Percentiles rank a stretch among this genome's conserved stretches.
Evolutionary conservation across 2,797 vertebrate genomes (phyloP).

Genomic region (Aplochiton taeniatus): DNA sequence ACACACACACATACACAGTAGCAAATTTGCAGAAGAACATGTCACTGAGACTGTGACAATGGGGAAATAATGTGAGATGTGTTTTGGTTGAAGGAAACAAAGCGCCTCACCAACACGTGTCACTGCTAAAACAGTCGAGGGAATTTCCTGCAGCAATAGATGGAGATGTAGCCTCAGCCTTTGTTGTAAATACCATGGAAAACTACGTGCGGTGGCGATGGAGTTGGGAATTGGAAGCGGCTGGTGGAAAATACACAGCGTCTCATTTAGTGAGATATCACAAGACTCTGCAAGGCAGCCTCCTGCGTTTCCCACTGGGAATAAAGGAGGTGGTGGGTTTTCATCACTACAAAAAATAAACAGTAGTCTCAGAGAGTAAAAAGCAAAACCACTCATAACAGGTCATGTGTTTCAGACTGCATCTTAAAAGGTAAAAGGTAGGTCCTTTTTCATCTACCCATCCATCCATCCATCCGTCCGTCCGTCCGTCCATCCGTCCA

Average conservation of each 20-base stretch:
- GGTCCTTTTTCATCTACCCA: no score
- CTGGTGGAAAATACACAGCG: background rate
- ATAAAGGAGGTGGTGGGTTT: no score
- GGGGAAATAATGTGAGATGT: slow-evolving; percentile 19
- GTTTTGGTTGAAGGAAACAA: slow-evolving; percentile 37
- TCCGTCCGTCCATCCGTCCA: no score
- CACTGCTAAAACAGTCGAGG: slow-evolving; percentile 33
- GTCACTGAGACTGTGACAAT: slow-evolving; percentile 15
- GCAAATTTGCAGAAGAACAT: no score
- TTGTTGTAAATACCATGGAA: slow-evolving; percentile 26
- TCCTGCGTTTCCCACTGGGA: no score
- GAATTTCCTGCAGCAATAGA: slow-evolving; percentile 34
- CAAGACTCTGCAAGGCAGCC: background rate
- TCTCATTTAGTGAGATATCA: background rate
- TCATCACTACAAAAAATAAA: no score
- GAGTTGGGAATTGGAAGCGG: slow-evolving; percentile 8
- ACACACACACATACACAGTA: slow-evolving; percentile 1
- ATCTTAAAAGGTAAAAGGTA: no score
- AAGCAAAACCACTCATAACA: no score
- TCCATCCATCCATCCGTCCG: no score
- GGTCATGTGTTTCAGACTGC: no score
- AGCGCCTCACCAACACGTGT: slow-evolving; percentile 7
- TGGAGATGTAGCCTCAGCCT: slow-evolving; percentile 20
- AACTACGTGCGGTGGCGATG: slow-evolving; percentile 6
- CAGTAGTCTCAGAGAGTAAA: no score